phyloP scores from a whole-genome alignment of 2,797 vertebrate species.

The Poecilia wingei region DNA sequence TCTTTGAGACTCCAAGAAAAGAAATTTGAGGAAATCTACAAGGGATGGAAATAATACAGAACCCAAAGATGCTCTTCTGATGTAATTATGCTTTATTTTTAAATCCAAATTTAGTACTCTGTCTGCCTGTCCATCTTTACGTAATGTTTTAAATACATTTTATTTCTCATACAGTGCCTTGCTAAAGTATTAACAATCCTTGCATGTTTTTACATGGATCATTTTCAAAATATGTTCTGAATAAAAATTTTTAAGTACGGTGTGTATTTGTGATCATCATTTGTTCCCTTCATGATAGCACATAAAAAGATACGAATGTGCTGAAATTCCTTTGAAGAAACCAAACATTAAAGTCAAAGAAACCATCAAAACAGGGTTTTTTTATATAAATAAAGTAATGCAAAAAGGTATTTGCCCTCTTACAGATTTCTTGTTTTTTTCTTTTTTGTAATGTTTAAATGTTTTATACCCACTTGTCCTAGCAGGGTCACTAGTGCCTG shows the following conservation, averaged over 20 bases:
- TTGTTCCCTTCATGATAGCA: not conserved
- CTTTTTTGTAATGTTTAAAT: no score
- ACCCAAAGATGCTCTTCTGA: not conserved
- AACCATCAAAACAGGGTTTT: no score
- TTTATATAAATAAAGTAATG: no score
- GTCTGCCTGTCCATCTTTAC: not conserved
- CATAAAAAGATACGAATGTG: not conserved
- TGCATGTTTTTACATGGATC: not conserved
- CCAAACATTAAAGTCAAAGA: no score
- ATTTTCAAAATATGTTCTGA: not conserved
- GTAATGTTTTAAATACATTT: not conserved
- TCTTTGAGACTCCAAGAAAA: not conserved
- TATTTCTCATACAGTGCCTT: not conserved
- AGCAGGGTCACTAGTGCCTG: no score
- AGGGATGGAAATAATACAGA: not conserved
- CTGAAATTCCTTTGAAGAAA: no score
- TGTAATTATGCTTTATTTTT: not conserved
- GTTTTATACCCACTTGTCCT: no score
- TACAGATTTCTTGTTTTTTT: no score
- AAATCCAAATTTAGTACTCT: not conserved
- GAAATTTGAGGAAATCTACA: not conserved
- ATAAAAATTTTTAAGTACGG: not conserved
- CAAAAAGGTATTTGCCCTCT: no score
- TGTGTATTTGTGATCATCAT: not conserved
- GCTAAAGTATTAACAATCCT: not conserved